A percentile compares a stretch with the other conserved stretches of the same genome.
These are phyloP conservation scores for Magallana angulata DNA, from an alignment of 1,140 invertebrate species.

Conservation along the genomic window DNA sequence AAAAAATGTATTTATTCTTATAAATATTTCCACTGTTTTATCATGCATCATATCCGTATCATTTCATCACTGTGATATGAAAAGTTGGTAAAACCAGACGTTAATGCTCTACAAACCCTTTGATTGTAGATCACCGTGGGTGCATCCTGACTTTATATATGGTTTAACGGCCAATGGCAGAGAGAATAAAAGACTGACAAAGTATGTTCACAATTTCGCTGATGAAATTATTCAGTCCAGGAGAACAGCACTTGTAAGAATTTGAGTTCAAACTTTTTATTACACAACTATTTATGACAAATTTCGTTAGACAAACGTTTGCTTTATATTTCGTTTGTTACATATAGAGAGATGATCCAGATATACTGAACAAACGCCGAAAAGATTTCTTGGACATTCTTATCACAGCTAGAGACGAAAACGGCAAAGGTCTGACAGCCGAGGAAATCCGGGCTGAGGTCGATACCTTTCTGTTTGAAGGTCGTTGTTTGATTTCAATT, in stretches of 20 bases:
- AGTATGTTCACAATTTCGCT: constrained; percentile 35
- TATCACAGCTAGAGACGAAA: constrained; percentile 13
- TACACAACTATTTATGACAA: too few relatives aligned
- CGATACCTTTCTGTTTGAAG: constrained; percentile 24
- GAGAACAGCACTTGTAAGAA: background rate
- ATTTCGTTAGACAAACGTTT: too few relatives aligned
- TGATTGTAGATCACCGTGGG: background rate
- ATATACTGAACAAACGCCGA: background rate
- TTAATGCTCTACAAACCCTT: too few relatives aligned
- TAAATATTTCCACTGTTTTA: too few relatives aligned
- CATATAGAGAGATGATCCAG: background rate
- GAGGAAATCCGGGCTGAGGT: constrained; percentile 33
- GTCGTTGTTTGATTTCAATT: background rate
- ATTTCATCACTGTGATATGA: too few relatives aligned
- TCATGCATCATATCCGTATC: too few relatives aligned
- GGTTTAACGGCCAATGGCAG: constrained; percentile 1
- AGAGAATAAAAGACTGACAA: constrained; percentile 14
- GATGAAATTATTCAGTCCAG: constrained; percentile 35
- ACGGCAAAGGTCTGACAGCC: background rate
- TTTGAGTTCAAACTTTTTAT: too few relatives aligned
- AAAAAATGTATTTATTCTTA: too few relatives aligned
- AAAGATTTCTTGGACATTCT: constrained; percentile 19
- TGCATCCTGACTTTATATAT: constrained; percentile 24
- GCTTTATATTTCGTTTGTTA: background rate
- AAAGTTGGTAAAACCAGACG: too few relatives aligned